Conservation (phyloP, 2,113 vertebrate species). For the Grantiella picta region DNA sequence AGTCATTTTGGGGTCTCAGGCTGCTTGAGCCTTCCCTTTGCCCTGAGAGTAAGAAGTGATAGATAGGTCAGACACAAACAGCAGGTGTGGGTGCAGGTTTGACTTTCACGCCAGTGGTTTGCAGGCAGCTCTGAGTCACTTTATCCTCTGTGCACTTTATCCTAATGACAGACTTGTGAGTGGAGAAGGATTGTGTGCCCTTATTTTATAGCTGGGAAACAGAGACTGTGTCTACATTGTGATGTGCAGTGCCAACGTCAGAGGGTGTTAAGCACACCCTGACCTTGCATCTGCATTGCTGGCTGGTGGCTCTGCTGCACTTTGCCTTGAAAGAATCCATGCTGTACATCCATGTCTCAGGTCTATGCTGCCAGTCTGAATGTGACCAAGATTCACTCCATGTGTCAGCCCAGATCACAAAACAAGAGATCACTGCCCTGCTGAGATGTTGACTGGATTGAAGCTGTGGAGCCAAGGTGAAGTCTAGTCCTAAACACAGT, state of each 20-base stretch:
- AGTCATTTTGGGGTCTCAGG: background rate
- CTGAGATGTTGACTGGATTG: background rate
- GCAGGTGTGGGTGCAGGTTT: background rate
- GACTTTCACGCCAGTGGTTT: background rate
- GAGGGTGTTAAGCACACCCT: background rate
- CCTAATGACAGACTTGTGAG: background rate
- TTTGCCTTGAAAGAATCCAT: background rate
- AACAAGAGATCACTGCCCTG: background rate
- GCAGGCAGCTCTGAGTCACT: constrained; percentile 10
- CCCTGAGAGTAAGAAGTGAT: background rate
- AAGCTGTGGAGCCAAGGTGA: background rate
- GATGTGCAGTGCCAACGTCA: background rate
- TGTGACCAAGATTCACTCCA: background rate
- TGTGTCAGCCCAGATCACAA: background rate
- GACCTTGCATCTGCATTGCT: background rate
- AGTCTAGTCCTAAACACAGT: background rate
- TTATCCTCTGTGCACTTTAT: background rate
- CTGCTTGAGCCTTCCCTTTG: background rate
- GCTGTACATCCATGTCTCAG: background rate
- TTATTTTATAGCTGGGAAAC: background rate
- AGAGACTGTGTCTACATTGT: background rate
- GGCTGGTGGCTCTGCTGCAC: background rate
- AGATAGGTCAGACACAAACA: background rate
- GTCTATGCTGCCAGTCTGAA: background rate
- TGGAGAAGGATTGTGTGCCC: background rate